Percentiles rank a stretch among this genome's conserved stretches.
Conservation (phyloP, 2,113 vertebrate genomes). For the Actinemys pallida region DNA sequence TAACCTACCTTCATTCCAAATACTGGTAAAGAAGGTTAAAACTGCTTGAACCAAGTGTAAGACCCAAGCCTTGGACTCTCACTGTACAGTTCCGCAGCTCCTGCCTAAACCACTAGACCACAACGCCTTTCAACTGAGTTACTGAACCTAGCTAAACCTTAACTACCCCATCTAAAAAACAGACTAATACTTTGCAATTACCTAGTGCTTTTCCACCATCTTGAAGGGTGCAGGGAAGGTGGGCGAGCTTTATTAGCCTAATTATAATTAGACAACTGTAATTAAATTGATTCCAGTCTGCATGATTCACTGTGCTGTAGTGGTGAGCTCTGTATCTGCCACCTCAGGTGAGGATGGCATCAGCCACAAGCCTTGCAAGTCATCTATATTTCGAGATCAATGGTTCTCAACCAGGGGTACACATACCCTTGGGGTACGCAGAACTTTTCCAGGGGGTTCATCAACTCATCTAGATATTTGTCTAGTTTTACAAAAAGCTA, state of each 20-base stretch:
- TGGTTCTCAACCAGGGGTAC: no score
- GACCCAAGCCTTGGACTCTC: not conserved
- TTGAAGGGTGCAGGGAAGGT: not conserved
- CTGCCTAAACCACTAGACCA: accelerated
- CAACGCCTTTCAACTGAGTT: not conserved
- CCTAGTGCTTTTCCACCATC: not conserved
- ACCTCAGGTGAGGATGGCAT: not conserved
- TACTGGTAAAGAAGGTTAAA: accelerated
- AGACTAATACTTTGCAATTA: accelerated
- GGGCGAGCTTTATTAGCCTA: constrained; percentile 26
- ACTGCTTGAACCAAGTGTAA: not conserved
- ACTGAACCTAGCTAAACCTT: accelerated
- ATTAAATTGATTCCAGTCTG: constrained; percentile 20
- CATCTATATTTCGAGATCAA: not conserved
- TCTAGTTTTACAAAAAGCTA: no score
- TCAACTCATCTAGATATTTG: no score
- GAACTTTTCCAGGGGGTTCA: no score
- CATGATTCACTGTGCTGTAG: not conserved
- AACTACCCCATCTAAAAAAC: not conserved
- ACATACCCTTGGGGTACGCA: no score
- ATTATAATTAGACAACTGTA: not conserved
- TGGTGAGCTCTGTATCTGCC: not conserved
- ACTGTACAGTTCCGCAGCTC: not conserved
- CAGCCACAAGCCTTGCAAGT: not conserved
- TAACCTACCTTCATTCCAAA: not conserved